phyloP scores from a whole-genome alignment of 2,113 vertebrate species.

The Siniperca chuatsi region DNA sequence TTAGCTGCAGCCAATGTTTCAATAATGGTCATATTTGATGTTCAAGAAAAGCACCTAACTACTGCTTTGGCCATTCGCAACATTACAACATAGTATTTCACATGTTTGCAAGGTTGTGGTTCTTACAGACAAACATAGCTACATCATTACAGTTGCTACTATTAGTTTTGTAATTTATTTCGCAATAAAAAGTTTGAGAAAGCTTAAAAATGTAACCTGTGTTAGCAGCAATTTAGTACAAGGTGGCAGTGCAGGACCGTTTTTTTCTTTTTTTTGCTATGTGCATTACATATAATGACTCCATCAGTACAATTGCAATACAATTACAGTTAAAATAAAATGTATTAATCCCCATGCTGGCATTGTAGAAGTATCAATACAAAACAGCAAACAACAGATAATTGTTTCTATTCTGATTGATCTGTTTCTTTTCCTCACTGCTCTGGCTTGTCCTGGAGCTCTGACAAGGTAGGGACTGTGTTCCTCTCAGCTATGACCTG shows the following conservation, averaged over 20 bases:
- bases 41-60: neutral
- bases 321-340: neutral
- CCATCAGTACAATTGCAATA: neutral
- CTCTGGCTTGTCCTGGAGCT: conserved; percentile 66
- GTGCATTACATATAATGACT: neutral
- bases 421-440: conserved; percentile 45
- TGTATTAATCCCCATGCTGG: too few species aligned
- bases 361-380: neutral
- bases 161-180: neutral
- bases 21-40: neutral
- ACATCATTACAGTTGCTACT: neutral
- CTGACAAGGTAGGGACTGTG: conserved; percentile 65
- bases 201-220: neutral
- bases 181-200: neutral
- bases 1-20: neutral
- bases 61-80: neutral
- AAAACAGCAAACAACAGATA: neutral
- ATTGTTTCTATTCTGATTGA: neutral
- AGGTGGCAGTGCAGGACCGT: neutral
- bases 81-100: neutral
- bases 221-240: neutral
- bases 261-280: too few species aligned
- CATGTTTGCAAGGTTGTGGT: too few species aligned
- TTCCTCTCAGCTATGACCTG: conserved; percentile 8
- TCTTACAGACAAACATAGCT: too few species aligned